These are phyloP conservation scores for Tyrannus savana DNA, from an alignment of 2,113 vertebrate genomes.

Conservation along the genomic window DNA sequence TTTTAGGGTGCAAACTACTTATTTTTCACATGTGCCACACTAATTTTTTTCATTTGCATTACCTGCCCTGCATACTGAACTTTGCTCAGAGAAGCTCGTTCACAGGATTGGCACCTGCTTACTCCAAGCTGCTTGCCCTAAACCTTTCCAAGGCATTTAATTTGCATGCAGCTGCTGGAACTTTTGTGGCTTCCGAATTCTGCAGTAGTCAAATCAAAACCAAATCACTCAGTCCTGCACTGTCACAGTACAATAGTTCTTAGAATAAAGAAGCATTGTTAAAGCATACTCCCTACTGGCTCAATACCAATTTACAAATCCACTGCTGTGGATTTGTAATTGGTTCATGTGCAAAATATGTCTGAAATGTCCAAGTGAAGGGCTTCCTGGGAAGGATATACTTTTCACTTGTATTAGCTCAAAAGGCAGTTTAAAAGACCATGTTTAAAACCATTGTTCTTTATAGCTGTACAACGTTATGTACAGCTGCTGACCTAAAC, in stretches of 20 bases:
- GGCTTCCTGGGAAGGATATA: background rate
- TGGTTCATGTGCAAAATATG: background rate
- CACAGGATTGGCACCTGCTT: background rate
- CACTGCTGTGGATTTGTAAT: background rate
- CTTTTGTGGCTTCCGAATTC: constrained; percentile 38
- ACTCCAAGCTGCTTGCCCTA: background rate
- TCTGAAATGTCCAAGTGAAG: background rate
- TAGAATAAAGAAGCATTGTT: constrained; percentile 17
- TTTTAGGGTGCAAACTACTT: background rate
- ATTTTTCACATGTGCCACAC: background rate
- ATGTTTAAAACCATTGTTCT: background rate
- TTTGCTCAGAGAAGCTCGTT: background rate
- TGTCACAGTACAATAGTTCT: background rate
- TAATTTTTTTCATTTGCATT: background rate
- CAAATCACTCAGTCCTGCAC: constrained; percentile 11
- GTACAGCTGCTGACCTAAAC: background rate
- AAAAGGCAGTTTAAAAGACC: background rate
- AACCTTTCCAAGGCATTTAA: background rate
- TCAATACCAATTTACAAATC: background rate
- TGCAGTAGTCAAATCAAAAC: constrained; percentile 63
- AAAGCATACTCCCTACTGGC: background rate
- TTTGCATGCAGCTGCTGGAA: constrained; percentile 64
- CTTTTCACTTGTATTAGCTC: background rate
- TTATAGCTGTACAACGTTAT: background rate
- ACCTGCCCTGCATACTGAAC: background rate